Evolutionary conservation across 2,113 vertebrate genomes (phyloP).

Genomic region (Rhinolophus sinicus): DNA sequence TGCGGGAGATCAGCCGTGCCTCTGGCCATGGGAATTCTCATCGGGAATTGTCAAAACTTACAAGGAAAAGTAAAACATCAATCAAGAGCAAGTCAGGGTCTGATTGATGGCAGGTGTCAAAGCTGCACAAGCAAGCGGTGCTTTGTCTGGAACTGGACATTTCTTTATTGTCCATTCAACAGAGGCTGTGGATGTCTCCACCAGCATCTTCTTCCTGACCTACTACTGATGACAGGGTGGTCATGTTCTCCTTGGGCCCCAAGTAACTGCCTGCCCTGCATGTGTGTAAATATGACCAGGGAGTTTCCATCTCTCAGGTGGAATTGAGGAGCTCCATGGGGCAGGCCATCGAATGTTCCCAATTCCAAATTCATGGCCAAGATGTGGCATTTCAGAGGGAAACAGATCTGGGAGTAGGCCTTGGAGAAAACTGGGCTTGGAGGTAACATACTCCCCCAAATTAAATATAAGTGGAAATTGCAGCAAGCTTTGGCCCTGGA

Average conservation of each 20-base stretch:
- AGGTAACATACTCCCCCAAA: not conserved
- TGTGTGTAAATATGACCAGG: not conserved
- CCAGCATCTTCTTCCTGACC: not conserved
- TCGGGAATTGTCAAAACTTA: not conserved
- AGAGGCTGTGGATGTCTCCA: not conserved
- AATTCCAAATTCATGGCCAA: not conserved
- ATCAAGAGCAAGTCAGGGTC: not conserved
- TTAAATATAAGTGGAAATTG: not conserved
- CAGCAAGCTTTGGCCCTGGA: not conserved
- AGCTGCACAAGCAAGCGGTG: no score
- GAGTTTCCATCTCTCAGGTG: not conserved
- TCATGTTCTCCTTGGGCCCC: not conserved
- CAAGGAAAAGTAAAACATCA: not conserved
- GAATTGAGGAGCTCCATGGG: not conserved
- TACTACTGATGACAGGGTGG: not conserved
- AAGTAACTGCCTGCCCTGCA: not conserved
- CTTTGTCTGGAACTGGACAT: not conserved
- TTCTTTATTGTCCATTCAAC: not conserved
- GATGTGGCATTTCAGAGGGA: not conserved
- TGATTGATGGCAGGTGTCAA: not conserved
- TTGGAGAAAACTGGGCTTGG: not conserved
- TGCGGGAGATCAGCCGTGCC: not conserved
- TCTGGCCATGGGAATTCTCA: not conserved
- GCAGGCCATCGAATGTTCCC: not conserved
- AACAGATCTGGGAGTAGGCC: not conserved